Conservation (phyloP, 35 echinoderm and acorn worm species). For the Ophiothrix spiculata region DNA sequence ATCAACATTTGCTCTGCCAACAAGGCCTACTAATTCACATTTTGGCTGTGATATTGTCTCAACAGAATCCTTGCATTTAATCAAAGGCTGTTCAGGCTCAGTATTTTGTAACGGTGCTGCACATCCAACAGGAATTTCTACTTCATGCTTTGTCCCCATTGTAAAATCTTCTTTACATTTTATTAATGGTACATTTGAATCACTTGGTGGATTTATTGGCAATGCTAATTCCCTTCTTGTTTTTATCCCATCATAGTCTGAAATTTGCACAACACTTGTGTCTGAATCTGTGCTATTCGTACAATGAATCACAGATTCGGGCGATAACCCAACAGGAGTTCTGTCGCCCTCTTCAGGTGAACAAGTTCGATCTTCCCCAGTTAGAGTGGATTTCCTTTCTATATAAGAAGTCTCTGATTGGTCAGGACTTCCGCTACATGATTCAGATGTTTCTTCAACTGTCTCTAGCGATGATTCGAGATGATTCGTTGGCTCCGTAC, state of each 20-base stretch:
- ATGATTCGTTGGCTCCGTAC: not conserved
- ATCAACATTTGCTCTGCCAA: not conserved
- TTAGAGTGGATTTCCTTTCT: not conserved
- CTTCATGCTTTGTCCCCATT: not conserved
- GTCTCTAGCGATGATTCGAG: not conserved
- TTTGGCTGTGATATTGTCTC: not conserved
- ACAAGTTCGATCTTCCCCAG: not conserved
- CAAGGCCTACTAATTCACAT: not conserved
- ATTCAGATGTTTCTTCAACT: not conserved
- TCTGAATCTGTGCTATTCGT: not conserved
- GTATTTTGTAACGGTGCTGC: not conserved
- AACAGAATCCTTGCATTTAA: not conserved
- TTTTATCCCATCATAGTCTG: not conserved
- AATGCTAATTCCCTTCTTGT: not conserved
- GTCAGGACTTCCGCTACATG: not conserved
- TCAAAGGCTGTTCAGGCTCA: not conserved
- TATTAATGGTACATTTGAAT: not conserved
- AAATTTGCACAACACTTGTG: not conserved
- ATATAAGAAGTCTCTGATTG: not conserved
- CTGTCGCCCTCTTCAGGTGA: not conserved
- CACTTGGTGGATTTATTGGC: not conserved
- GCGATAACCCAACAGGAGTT: not conserved
- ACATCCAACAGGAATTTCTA: not conserved
- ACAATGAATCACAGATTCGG: conserved; percentile 21
- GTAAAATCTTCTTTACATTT: not conserved